A percentile compares a stretch with the other conserved stretches of the same genome.
These are phyloP conservation scores for Centropyge bicolor DNA, from an alignment of 2,797 vertebrate genomes.

Conservation along the genomic window DNA sequence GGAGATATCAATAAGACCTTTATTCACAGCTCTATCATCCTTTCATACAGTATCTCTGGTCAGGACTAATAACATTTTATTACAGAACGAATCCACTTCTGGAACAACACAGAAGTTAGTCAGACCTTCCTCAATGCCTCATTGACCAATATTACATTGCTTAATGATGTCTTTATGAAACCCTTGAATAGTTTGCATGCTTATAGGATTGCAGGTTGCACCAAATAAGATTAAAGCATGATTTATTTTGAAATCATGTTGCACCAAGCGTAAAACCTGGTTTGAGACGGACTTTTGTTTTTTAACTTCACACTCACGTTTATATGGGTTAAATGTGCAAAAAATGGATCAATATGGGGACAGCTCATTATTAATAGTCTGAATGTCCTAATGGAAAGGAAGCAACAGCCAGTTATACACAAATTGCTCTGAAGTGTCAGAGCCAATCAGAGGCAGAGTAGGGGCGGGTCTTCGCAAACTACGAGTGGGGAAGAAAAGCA, in stretches of 20 bases:
- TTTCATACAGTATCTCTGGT: conserved; percentile 2
- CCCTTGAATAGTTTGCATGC: background rate
- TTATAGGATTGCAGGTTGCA: background rate
- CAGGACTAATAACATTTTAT: conserved; percentile 17
- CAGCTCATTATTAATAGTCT: too few species aligned
- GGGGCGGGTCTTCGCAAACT: too few species aligned
- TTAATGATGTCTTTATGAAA: background rate
- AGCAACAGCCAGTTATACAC: too few species aligned
- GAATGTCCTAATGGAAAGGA: too few species aligned
- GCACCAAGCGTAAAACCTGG: background rate
- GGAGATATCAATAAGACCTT: conserved; percentile 1
- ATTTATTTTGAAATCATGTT: background rate
- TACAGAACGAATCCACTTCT: conserved; percentile 22
- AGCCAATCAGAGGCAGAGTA: too few species aligned
- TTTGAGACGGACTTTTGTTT: conserved; percentile 2
- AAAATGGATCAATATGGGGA: too few species aligned
- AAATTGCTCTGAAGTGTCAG: too few species aligned
- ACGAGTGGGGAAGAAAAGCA: too few species aligned
- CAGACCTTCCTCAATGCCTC: background rate
- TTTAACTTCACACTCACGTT: too few species aligned
- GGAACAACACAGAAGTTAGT: background rate
- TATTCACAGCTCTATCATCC: background rate
- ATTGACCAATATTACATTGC: background rate
- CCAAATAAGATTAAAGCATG: background rate
- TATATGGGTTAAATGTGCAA: too few species aligned